A percentile compares a stretch with the other conserved stretches of the same genome.
phyloP scores from a whole-genome alignment of 2,113 vertebrate genomes.

The Ranitomeya variabilis region DNA sequence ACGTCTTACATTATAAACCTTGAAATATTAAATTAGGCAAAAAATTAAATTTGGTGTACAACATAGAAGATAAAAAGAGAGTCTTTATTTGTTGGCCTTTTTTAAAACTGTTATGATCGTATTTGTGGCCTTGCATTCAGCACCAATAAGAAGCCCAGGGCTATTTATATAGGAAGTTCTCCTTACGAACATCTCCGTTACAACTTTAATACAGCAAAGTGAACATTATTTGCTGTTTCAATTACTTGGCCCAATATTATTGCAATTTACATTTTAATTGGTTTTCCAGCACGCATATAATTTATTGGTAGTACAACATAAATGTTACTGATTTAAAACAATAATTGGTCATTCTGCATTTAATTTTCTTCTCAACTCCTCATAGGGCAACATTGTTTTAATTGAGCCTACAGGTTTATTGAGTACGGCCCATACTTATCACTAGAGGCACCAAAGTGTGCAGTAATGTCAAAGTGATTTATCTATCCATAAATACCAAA shows the following conservation, averaged over 20 bases:
- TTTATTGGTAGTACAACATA: constrained; percentile 57
- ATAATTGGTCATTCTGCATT: constrained; percentile 55
- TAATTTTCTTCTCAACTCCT: constrained; percentile 49
- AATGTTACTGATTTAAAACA: constrained; percentile 57
- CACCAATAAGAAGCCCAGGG: constrained; percentile 22
- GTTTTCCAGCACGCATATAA: constrained; percentile 52
- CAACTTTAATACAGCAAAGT: constrained; percentile 50
- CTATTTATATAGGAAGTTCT: constrained; percentile 47
- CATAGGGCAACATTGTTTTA: constrained; percentile 48
- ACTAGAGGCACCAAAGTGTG: constrained; percentile 36
- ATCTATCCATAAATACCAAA: constrained; percentile 30
- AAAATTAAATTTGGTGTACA: constrained; percentile 22
- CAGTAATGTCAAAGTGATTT: constrained; percentile 48
- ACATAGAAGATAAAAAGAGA: neutral
- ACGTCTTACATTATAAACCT: no score
- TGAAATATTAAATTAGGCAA: neutral
- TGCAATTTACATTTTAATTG: constrained; percentile 59
- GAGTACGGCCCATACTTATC: constrained; percentile 46
- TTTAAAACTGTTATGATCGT: constrained; percentile 30
- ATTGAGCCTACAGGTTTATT: constrained; percentile 48
- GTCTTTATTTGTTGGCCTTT: constrained; percentile 33
- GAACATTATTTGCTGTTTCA: constrained; percentile 55
- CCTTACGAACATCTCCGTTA: constrained; percentile 36
- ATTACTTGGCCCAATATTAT: constrained; percentile 55
- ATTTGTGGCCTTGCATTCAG: constrained; percentile 13